Conservation (phyloP, 2,113 vertebrate species). For the Bufo bufo region DNA sequence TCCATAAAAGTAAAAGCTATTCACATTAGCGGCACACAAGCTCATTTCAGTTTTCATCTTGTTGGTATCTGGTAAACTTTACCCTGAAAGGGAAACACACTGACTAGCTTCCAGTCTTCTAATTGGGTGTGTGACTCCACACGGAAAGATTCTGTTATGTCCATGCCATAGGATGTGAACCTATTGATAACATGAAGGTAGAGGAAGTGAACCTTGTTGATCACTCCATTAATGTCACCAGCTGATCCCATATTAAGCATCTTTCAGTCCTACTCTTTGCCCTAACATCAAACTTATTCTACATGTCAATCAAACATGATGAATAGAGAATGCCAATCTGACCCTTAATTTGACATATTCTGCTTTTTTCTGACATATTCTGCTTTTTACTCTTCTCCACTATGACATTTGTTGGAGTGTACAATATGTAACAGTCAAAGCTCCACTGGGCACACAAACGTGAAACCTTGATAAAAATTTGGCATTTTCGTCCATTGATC, state of each 20-base stretch:
- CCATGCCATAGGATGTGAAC: not conserved
- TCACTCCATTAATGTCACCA: constrained; percentile 68
- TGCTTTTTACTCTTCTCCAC: constrained; percentile 66
- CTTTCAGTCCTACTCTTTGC: constrained; percentile 59
- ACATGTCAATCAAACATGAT: constrained; percentile 51
- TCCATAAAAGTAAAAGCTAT: not conserved
- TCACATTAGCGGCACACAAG: not conserved
- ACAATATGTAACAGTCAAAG: constrained; percentile 66
- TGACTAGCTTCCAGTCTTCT: not conserved
- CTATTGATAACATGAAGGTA: constrained; percentile 43
- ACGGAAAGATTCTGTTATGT: constrained; percentile 12
- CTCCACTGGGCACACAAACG: constrained; percentile 66
- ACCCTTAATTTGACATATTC: constrained; percentile 64
- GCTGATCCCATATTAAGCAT: constrained; percentile 66
- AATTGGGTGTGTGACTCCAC: constrained; percentile 27
- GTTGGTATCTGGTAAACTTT: not conserved
- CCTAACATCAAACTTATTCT: constrained; percentile 33
- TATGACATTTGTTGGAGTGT: constrained; percentile 71
- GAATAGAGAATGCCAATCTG: constrained; percentile 50
- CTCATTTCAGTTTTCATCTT: not conserved
- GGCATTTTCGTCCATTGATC: constrained; percentile 86
- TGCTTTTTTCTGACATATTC: constrained; percentile 68
- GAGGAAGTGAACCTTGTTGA: constrained; percentile 61
- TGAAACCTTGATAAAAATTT: constrained; percentile 70
- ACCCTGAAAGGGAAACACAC: not conserved